These are phyloP conservation scores for Shargacucullia verbasci DNA, from an alignment of 2,888 invertebrate genomes.

Conservation along the genomic window DNA sequence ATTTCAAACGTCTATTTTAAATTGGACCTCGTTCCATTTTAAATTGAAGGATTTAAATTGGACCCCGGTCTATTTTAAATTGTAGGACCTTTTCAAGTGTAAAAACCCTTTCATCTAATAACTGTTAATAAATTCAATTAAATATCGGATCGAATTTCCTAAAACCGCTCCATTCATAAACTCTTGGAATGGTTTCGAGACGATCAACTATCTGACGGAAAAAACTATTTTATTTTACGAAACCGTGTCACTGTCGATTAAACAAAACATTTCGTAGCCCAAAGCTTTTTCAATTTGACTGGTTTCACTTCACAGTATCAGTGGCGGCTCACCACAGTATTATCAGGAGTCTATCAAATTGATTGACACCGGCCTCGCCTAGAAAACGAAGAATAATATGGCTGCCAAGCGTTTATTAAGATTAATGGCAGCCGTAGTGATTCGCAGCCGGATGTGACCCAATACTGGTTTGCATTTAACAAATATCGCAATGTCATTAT, in stretches of 20 bases:
- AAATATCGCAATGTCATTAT: conserved; percentile 66
- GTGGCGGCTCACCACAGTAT: conserved; percentile 42
- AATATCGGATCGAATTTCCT: conserved; percentile 5
- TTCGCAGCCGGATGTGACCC: conserved; percentile 60
- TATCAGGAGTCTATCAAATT: conserved; percentile 75
- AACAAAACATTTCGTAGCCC: conserved; percentile 1
- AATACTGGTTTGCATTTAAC: conserved; percentile 61
- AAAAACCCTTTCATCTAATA: conserved; percentile 14
- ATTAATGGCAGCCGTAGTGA: conserved; percentile 73
- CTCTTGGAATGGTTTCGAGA: too few species aligned
- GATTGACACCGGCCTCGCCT: conserved; percentile 80
- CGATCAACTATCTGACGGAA: too few species aligned
- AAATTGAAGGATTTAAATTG: neutral
- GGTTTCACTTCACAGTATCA: conserved; percentile 38
- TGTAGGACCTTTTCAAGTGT: conserved; percentile 8
- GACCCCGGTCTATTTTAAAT: conserved; percentile 11
- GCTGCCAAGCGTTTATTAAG: conserved; percentile 81
- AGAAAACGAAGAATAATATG: conserved; percentile 80
- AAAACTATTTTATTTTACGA: conserved; percentile 10
- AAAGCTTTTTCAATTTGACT: conserved; percentile 50
- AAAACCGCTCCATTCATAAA: conserved; percentile 1
- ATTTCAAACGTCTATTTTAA: too few species aligned
- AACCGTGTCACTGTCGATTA: neutral
- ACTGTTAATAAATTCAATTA: conserved; percentile 7
- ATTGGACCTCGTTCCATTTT: too few species aligned